Evolutionary conservation across 2,797 vertebrate genomes (phyloP), one percentile per base, ranked within the genome.

Genomic region (Gorsachius magnificus): DNA sequence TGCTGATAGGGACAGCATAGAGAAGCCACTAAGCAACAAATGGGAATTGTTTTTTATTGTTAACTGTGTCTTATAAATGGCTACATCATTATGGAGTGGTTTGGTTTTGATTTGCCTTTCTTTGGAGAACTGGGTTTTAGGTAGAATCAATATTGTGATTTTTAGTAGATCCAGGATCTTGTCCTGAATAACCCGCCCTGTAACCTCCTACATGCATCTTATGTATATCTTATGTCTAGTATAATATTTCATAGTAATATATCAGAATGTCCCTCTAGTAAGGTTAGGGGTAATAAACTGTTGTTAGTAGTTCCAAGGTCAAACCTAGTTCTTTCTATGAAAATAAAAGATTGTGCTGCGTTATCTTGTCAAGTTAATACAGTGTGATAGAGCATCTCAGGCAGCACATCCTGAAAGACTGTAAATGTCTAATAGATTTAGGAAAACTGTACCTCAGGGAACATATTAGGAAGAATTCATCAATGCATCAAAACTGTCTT

Each of bases 351-450:
- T 69, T 85, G 95, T 7, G 5, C 93, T 96, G 94, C 95, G 94
- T 97, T 97, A 97, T 84, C 22, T 97, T 98, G 98, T 98, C 97
- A 98, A 86, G 97, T 96, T 97, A 97, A 98, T 96, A 95, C 96
- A 91, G 95, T 94, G 96, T 97, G 98, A 98, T 97, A 95, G 97
- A 98, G 95, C 97, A 89, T 93, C 96, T 97, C 96, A 95, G 97
- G 83, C 97, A 95, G 96, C 95, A 82, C 94, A 92, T 97, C 95
- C 95, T 95, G 96, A 88, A 97, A 97, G 98, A 95, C 96, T 96
- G 97, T 97, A 97, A 98, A 98, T 94, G 97, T 96, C 98, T 96
- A 91, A 97, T 95, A 97, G 97, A 97, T 98, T 98, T 97, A 98
- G 95, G 97, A 97, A 97, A 97, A 97, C 95, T 84, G 83, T 93